Evolutionary conservation across 2,113 vertebrate species (phyloP).

Genomic region (Embiotoca jacksoni): DNA sequence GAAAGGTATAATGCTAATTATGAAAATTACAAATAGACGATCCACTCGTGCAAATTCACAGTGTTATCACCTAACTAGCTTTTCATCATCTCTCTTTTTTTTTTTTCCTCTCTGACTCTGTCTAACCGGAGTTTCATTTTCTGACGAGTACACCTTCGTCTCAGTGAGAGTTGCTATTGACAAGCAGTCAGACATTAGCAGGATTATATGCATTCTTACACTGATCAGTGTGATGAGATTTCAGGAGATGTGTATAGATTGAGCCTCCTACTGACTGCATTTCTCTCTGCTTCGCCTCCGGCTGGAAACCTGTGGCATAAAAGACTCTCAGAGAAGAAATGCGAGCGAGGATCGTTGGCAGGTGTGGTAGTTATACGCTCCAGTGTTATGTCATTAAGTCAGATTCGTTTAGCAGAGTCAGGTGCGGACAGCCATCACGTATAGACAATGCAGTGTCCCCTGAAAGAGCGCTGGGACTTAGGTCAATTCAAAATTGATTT

Average conservation of each 20-base stretch:
- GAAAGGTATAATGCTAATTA: slow-evolving; percentile 84
- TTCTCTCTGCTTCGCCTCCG: slow-evolving; percentile 45
- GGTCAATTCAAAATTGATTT: slow-evolving; percentile 84
- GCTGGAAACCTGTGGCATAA: slow-evolving; percentile 64
- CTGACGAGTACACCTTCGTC: slow-evolving; percentile 65
- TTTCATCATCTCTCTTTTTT: slow-evolving; percentile 42
- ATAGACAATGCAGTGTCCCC: slow-evolving; percentile 76
- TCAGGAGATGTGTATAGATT: slow-evolving; percentile 73
- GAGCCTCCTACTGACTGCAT: slow-evolving; percentile 64
- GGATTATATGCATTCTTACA: slow-evolving; percentile 69
- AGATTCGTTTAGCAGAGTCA: slow-evolving; percentile 70
- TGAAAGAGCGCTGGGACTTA: slow-evolving; percentile 66
- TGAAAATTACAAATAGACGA: slow-evolving; percentile 80
- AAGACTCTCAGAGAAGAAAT: slow-evolving; percentile 24
- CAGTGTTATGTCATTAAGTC: slow-evolving; percentile 69
- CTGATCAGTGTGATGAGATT: slow-evolving; percentile 71
- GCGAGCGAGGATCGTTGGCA: slow-evolving; percentile 40
- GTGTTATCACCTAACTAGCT: slow-evolving; percentile 33
- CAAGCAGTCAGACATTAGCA: slow-evolving; percentile 65
- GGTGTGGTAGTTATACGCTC: slow-evolving; percentile 48
- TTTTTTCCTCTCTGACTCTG: neutral
- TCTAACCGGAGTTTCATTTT: slow-evolving; percentile 45
- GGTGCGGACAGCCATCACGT: slow-evolving; percentile 63
- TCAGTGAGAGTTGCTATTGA: slow-evolving; percentile 64
- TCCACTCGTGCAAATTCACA: slow-evolving; percentile 72